Evolutionary conservation across 2,888 invertebrate species (phyloP), one percentile per base, ranked within the genome.

Genomic region (Cantharis nigra): DNA sequence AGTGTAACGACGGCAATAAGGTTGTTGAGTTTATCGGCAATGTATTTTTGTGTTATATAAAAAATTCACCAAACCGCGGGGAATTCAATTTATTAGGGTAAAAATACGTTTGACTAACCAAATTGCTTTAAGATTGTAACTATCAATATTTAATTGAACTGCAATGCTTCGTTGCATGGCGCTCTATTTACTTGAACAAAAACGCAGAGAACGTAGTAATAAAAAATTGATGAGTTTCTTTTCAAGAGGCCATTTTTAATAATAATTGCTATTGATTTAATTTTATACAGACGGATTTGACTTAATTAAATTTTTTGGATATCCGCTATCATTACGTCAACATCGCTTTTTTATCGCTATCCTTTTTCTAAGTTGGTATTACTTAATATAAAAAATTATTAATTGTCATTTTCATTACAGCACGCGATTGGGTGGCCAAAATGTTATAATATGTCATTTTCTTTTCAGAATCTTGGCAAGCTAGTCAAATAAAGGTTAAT

Each of bases 401-500:
- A 4, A n/a, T 18, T 64, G 65, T 65, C 20, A 65, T n/a, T 65
- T 65, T 65, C 13, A 26, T 65, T 23, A 69, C 26, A 3, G 14
- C 65, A 65, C n/a, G n/a, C 65, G 33, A 69, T 23, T 65, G 18
- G 23, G 9, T 70, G 23, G 67, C 67, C 72, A 76, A 65, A 67
- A 71, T 76, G 71, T 76, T 74, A 70, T 77, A 49, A 78, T 76
- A 70, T 62, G 26, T 78, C 72, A 72, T 77, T 77, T 18, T 74
- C 67, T 74, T 76, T 77, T 86, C 86, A 87, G 87, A 83, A 79
- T 85, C 86, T 75, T 83, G 82, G 80, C 86, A 86, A 80, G 85
- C 86, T 49, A 86, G 82, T 77, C 79, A 79, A 70, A 84, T 86
- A 82, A 88, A 88, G 80, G 86, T 86, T 70, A 87, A 88, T 81